These are phyloP conservation scores for Sturnira hondurensis DNA, from an alignment of 2,113 vertebrate genomes.

Conservation along the genomic window DNA sequence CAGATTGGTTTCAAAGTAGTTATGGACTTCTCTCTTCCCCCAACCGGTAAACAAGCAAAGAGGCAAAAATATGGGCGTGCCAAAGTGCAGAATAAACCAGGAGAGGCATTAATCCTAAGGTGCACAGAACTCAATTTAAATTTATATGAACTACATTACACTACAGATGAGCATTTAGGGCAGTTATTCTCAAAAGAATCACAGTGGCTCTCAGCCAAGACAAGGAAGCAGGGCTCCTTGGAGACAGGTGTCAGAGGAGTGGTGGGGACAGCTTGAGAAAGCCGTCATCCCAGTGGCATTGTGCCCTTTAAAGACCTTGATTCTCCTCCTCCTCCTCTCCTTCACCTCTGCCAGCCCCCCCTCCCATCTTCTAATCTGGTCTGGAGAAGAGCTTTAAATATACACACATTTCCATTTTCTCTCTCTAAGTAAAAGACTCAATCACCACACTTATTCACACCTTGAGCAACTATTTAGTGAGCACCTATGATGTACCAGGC, in stretches of 20 bases:
- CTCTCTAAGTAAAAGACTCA: background rate
- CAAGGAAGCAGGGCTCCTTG: background rate
- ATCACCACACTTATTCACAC: background rate
- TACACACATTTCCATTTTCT: background rate
- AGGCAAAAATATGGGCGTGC: background rate
- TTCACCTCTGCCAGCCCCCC: background rate
- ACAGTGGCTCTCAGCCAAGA: background rate
- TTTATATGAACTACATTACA: background rate
- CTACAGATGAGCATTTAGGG: background rate
- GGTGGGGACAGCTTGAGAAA: background rate
- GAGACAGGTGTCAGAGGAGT: background rate
- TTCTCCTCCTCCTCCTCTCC: background rate
- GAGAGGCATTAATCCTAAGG: background rate
- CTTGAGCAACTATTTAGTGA: background rate
- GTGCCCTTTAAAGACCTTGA: background rate
- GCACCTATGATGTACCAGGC: background rate
- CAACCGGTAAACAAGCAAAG: background rate
- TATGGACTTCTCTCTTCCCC: background rate
- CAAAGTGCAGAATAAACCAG: background rate
- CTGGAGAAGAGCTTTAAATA: background rate
- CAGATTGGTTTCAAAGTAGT: background rate
- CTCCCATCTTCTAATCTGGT: background rate
- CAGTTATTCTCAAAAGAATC: background rate
- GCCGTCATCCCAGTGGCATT: fast-evolving
- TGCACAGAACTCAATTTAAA: background rate